These are phyloP conservation scores for Marronus borbonicus DNA, from an alignment of 2,888 invertebrate genomes.

Conservation along the genomic window DNA sequence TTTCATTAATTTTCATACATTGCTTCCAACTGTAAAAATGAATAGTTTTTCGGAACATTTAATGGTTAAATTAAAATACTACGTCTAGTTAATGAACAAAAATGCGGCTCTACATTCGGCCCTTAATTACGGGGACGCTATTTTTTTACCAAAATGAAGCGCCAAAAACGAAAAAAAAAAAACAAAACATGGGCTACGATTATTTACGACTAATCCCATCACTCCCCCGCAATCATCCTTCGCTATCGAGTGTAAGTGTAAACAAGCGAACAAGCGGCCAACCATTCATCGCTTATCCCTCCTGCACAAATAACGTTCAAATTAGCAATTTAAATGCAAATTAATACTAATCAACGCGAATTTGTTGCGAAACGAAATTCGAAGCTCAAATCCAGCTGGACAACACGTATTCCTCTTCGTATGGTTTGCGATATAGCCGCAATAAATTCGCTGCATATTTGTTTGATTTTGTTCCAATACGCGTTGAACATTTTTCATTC, in stretches of 20 bases:
- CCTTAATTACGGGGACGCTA: no score
- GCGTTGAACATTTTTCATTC: no score
- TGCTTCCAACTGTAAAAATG: no score
- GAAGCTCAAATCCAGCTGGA: neutral
- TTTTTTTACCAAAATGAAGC: neutral
- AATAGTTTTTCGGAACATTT: no score
- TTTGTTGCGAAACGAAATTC: conserved; percentile 8
- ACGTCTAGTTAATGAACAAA: no score
- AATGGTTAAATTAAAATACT: no score
- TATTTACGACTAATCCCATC: neutral
- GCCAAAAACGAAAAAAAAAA: neutral
- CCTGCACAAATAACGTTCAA: conserved; percentile 16
- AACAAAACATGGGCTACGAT: neutral
- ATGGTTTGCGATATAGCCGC: neutral
- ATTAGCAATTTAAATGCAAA: conserved; percentile 45
- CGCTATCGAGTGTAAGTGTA: conserved; percentile 3
- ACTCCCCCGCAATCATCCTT: neutral
- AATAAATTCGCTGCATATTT: conserved; percentile 29
- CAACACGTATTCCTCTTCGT: neutral
- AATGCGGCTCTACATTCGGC: no score
- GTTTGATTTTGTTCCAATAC: conserved; percentile 13
- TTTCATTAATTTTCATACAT: no score
- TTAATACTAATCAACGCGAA: conserved; percentile 41
- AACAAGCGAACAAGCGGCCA: conserved; percentile 7
- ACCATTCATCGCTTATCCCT: neutral